A percentile compares a stretch with the other conserved stretches of the same genome.
phyloP scores from a whole-genome alignment of 2,888 invertebrate genomes.

The Zelleria hepariella region DNA sequence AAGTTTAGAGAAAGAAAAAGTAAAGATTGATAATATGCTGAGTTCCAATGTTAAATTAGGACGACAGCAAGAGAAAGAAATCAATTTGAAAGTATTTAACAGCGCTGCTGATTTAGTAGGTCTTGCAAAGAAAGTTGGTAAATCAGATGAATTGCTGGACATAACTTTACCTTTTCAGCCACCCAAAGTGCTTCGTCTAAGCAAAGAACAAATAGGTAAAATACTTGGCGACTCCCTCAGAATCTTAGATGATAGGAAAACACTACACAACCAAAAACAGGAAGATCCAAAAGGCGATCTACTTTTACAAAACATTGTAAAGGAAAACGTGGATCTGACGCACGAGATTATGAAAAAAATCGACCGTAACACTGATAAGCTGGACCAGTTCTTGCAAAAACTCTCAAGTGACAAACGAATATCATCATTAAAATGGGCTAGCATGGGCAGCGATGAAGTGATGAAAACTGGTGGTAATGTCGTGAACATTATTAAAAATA shows the following conservation, averaged over 20 bases:
- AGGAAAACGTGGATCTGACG: slow-evolving; percentile 41
- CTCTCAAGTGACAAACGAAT: slow-evolving; percentile 13
- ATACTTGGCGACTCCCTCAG: neutral
- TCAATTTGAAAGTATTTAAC: neutral
- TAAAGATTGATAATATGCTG: slow-evolving; percentile 8
- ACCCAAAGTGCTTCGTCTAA: slow-evolving; percentile 16
- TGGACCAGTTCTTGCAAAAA: slow-evolving; percentile 39
- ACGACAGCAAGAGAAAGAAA: neutral
- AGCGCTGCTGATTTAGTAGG: neutral
- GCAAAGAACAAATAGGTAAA: slow-evolving; percentile 18
- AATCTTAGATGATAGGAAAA: neutral
- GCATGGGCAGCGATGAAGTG: neutral
- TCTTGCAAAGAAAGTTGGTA: neutral
- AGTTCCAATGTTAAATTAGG: neutral
- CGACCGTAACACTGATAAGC: slow-evolving; percentile 41
- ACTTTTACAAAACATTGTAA: slow-evolving; percentile 23
- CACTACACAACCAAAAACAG: slow-evolving; percentile 9
- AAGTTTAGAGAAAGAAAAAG: slow-evolving; percentile 34
- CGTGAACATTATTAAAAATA: neutral
- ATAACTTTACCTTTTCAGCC: slow-evolving; percentile 18
- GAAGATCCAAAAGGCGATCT: slow-evolving; percentile 14
- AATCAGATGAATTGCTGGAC: slow-evolving; percentile 18
- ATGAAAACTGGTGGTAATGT: neutral
- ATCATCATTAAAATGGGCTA: neutral
- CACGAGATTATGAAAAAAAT: slow-evolving; percentile 46